Percentiles rank a stretch among this genome's conserved stretches.
Conservation (phyloP, 2,888 invertebrate species). For the Chrysina gloriosa region DNA sequence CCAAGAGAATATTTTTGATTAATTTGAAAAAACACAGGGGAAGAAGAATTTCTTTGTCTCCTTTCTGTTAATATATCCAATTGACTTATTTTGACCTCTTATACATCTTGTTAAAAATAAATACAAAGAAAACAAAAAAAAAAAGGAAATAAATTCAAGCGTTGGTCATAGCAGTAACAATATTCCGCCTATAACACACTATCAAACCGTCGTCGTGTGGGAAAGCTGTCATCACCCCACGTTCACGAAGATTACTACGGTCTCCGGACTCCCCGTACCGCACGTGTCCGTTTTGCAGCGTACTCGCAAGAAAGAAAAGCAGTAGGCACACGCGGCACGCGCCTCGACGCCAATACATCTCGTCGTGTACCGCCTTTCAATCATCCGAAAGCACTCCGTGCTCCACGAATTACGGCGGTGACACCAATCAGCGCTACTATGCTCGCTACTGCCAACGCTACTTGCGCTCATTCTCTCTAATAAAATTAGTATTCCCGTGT, state of each 20-base stretch:
- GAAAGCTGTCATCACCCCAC: slow-evolving; percentile 56
- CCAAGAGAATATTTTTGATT: too few species aligned
- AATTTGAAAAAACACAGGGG: too few species aligned
- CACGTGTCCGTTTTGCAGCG: slow-evolving; percentile 52
- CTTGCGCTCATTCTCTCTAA: slow-evolving; percentile 33
- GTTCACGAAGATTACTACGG: slow-evolving; percentile 61
- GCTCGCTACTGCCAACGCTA: neutral
- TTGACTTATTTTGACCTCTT: too few species aligned
- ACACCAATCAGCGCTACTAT: slow-evolving; percentile 15
- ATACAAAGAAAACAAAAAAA: too few species aligned
- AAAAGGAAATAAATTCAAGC: too few species aligned
- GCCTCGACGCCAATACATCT: slow-evolving; percentile 43
- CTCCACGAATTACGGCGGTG: slow-evolving; percentile 38
- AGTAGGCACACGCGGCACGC: slow-evolving; percentile 32
- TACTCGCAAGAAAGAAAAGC: slow-evolving; percentile 23
- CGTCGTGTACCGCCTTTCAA: slow-evolving; percentile 52
- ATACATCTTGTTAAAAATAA: too few species aligned
- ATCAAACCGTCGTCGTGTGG: slow-evolving; percentile 52
- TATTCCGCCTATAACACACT: neutral
- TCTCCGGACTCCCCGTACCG: slow-evolving; percentile 51
- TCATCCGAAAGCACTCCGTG: slow-evolving; percentile 43
- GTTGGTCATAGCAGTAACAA: too few species aligned
- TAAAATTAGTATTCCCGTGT: slow-evolving; percentile 47
- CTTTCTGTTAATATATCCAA: too few species aligned
- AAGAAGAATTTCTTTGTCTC: too few species aligned